These are phyloP conservation scores for Eristalinus aeneus DNA, from an alignment of 2,888 invertebrate genomes.

Conservation along the genomic window DNA sequence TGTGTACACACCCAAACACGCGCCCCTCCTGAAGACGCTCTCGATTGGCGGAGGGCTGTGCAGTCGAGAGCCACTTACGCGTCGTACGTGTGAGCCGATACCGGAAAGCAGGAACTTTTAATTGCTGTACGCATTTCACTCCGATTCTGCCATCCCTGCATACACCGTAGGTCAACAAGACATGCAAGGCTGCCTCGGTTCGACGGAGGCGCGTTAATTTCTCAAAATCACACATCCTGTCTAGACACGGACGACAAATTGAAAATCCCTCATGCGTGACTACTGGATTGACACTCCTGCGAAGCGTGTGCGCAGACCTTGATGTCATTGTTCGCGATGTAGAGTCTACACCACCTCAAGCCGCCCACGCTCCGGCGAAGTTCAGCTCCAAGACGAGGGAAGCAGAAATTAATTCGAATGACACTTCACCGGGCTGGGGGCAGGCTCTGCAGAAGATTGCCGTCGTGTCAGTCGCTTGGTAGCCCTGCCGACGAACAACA, in stretches of 20 bases:
- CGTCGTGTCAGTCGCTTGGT: constrained; percentile 27
- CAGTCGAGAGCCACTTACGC: not conserved
- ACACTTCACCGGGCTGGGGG: constrained; percentile 10
- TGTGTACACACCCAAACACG: not conserved
- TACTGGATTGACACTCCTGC: constrained; percentile 29
- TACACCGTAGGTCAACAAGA: not conserved
- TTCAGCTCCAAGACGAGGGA: constrained; percentile 53
- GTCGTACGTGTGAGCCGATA: not conserved
- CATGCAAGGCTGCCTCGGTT: constrained; percentile 18
- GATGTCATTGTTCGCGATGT: constrained; percentile 39
- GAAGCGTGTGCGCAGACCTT: not conserved
- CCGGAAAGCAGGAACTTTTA: constrained; percentile 33
- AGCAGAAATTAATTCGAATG: constrained; percentile 66
- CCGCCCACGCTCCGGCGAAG: constrained; percentile 30
- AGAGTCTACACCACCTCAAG: not conserved
- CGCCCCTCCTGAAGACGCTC: not conserved
- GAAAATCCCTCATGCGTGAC: constrained; percentile 48
- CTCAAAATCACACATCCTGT: constrained; percentile 59
- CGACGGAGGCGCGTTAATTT: constrained; percentile 17
- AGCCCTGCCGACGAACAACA: constrained; percentile 19
- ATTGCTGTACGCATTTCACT: constrained; percentile 54
- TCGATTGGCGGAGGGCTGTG: not conserved
- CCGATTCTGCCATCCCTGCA: not conserved
- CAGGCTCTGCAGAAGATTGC: not conserved
- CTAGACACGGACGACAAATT: constrained; percentile 62